Conservation (phyloP, 1,140 invertebrate species). For the Eueides isabella region DNA sequence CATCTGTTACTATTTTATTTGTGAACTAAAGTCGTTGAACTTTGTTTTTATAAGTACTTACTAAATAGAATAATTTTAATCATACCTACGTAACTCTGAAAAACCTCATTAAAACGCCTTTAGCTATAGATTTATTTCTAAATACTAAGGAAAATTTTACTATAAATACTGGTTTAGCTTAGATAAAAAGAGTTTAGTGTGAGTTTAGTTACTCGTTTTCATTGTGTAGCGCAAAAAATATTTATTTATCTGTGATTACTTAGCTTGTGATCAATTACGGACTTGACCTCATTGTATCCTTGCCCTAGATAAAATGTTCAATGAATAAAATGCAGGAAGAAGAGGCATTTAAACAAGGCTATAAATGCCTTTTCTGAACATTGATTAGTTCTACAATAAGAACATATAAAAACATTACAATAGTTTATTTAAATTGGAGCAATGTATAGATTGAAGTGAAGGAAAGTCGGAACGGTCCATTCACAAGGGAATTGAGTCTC, state of each 20-base stretch:
- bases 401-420: not conserved
- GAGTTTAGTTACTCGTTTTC: not conserved
- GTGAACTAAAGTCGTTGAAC: not conserved
- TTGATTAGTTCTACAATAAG: constrained; percentile 10
- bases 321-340: constrained; percentile 32
- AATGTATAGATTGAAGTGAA: not conserved
- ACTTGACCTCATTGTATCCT: constrained; percentile 28
- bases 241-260: constrained; percentile 20
- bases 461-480: not conserved
- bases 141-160: not conserved
- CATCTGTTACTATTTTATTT: not conserved
- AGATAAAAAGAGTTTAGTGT: not conserved
- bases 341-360: constrained; percentile 26
- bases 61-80: not conserved
- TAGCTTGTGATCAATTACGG: constrained; percentile 25
- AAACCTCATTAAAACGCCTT: not conserved
- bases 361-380: constrained; percentile 5
- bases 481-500: not conserved
- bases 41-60: not conserved
- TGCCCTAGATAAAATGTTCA: constrained; percentile 31
- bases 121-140: not conserved
- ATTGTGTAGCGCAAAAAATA: not conserved
- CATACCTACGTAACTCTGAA: not conserved
- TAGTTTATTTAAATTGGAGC: not conserved
- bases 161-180: not conserved